Conservation (phyloP, 2,113 vertebrate species). For the Leuciscus idus region DNA sequence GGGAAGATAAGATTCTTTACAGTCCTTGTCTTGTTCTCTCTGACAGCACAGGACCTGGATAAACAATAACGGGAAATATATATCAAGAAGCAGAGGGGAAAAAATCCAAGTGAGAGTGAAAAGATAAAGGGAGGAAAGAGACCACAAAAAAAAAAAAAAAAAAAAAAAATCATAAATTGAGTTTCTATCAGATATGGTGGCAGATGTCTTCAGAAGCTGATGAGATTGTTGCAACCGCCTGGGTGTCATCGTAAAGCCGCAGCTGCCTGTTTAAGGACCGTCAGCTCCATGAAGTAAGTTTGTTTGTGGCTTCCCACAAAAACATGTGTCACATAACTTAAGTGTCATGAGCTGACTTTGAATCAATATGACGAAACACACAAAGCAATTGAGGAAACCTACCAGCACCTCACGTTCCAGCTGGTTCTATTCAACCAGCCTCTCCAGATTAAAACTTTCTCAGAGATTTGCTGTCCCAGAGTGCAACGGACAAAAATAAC, state of each 20-base stretch:
- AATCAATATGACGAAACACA: conserved; percentile 29
- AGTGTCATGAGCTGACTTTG: conserved; percentile 27
- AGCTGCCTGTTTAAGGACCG: conserved; percentile 60
- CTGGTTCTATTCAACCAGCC: background rate
- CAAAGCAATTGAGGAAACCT: conserved; percentile 34
- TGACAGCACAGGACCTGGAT: conserved; percentile 65
- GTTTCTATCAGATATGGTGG: conserved; percentile 61
- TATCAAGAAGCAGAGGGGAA: conserved; percentile 43
- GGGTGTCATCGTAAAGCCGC: conserved; percentile 60
- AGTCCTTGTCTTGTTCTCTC: conserved; percentile 67
- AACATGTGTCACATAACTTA: conserved; percentile 30
- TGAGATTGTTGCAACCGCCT: conserved; percentile 63
- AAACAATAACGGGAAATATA: conserved; percentile 67
- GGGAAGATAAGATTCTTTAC: conserved; percentile 69
- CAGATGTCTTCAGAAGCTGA: conserved; percentile 64
- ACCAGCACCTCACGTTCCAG: background rate
- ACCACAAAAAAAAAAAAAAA: background rate
- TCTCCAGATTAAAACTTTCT: background rate
- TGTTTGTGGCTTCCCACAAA: background rate
- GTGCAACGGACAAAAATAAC: conserved; percentile 36
- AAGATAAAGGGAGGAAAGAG: conserved; percentile 44
- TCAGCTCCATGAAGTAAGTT: conserved; percentile 52
- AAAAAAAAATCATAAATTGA: conserved; percentile 55
- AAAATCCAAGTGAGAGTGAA: conserved; percentile 10
- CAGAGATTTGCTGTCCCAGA: background rate